A percentile compares a stretch with the other conserved stretches of the same genome.
Evolutionary conservation across 2,797 vertebrate genomes (phyloP).

Genomic region (Mus minutoides): DNA sequence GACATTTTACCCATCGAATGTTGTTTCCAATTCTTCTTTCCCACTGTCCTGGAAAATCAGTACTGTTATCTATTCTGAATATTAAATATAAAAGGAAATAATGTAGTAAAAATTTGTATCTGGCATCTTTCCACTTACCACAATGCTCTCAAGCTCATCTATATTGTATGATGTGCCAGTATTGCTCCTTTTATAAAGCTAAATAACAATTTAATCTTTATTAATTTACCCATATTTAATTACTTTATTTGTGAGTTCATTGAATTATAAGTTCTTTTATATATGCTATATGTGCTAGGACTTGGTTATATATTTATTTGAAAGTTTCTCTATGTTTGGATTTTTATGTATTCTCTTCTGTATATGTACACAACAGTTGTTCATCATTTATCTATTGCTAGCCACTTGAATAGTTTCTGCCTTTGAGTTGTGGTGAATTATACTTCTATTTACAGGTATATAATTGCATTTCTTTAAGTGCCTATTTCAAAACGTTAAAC

Average conservation of each 20-base stretch:
- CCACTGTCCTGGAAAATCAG: neutral
- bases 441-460: neutral
- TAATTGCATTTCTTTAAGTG: neutral
- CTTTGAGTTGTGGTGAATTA: neutral
- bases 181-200: neutral
- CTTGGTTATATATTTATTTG: neutral
- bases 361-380: neutral
- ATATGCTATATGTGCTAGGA: too few relatives aligned
- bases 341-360: neutral
- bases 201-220: neutral
- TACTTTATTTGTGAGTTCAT: neutral
- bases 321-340: neutral
- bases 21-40: neutral
- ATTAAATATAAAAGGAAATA: neutral
- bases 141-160: neutral
- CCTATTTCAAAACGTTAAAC: neutral
- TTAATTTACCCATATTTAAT: neutral
- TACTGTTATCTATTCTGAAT: neutral
- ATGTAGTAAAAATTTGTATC: neutral
- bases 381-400: neutral
- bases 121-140: neutral
- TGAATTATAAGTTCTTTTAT: neutral
- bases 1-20: neutral
- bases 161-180: neutral
- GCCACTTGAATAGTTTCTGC: neutral